Evolutionary conservation across 1,140 invertebrate genomes (phyloP), one percentile per base, ranked within the genome.

Genomic region (Propsilocerus akamusi): DNA sequence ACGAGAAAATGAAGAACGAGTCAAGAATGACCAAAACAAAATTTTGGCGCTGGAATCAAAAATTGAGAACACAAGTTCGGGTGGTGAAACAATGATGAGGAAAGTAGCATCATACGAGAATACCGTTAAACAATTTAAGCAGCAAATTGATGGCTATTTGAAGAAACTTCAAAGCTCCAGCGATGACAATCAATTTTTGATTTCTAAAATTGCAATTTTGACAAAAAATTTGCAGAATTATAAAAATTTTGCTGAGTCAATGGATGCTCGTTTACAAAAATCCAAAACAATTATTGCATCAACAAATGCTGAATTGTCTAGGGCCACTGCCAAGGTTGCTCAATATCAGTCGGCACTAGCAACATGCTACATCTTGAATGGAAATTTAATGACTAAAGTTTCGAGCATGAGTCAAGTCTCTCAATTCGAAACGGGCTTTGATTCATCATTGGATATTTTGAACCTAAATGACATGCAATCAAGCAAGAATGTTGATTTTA

Each of bases 101-200:
- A 14, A 41, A 20, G 17, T 41, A 20, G 22, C 34, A 17, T 25
- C 46, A 47, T 25, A 25, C 14, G 34, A 41, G 14, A 41, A 20
- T 20, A 41, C 34, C 17, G 22, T 41, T 5, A 20, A 41, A 5
- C 34, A 41, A 7, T 20, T 20, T 20, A 41, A 41, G 17, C 17
- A 20, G 5, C 34, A 41, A 41, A 17, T 41, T 10, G 46, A 47
- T 2, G 22, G 46, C 23, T n/a, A 25, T 12, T 25, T 47, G 25
- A 47, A 47, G 46, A 47, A 47, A 25, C 5, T 47, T 22, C 46
- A 47, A 25, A 12, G 8, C 23, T 4, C 46, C n/a, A 47, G 25
- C 25, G 46, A 22, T 17, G 46, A 47, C 23, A 47, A 47, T 25
- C 23, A 47, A 47, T 47, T 47, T 25, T 47, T 47, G 23, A 25